Percentiles rank a stretch among this genome's conserved stretches.
Evolutionary conservation across 2,797 vertebrate genomes (phyloP).

Genomic region (Cheirogaleus major): DNA sequence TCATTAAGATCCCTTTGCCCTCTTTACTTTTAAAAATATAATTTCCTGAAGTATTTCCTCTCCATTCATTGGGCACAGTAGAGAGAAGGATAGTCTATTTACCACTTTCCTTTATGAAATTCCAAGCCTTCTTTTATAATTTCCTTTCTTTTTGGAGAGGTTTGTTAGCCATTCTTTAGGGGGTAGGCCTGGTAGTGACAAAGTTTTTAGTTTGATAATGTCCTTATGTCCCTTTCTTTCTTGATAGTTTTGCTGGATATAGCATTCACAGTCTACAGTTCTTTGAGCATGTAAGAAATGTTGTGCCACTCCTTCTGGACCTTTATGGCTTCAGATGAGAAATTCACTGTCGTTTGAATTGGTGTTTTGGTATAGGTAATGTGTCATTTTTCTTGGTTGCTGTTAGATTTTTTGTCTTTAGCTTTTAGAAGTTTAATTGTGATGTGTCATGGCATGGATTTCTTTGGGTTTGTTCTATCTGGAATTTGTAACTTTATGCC

Average conservation of each 20-base stretch:
- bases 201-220: neutral
- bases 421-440: neutral
- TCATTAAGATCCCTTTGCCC: neutral
- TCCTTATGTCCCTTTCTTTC: neutral
- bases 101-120: neutral
- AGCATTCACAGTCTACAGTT: neutral
- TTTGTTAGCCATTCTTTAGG: neutral
- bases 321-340: neutral
- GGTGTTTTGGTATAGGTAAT: neutral
- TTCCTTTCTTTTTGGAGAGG: neutral
- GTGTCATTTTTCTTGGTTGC: neutral
- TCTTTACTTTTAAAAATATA: neutral
- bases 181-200: neutral
- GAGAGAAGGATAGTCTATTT: neutral
- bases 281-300: neutral
- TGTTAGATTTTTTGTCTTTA: neutral
- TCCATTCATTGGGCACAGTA: neutral
- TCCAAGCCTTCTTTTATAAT: neutral
- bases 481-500: neutral
- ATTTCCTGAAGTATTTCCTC: neutral
- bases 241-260: neutral
- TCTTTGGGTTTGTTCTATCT: neutral
- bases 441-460: neutral
- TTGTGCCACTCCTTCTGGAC: neutral
- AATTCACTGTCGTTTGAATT: neutral